phyloP scores from a whole-genome alignment of 2,797 vertebrate species.

The Champsocephalus esox region DNA sequence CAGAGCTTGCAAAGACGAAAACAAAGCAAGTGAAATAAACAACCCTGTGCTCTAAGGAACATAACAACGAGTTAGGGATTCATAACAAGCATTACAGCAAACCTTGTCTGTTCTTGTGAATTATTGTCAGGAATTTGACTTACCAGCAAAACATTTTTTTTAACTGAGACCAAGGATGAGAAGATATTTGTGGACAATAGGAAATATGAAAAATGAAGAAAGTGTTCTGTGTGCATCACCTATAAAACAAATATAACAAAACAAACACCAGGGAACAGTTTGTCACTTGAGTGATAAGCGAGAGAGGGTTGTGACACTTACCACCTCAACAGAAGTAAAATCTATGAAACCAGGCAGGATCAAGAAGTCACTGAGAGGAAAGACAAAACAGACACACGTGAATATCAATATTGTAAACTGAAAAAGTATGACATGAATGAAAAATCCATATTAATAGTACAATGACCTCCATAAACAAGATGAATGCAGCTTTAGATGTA shows the following conservation, averaged over 20 bases:
- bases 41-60: constrained; percentile 10
- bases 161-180: background rate
- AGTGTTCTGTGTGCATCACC: background rate
- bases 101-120: background rate
- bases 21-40: constrained; percentile 63
- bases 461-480: background rate
- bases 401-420: background rate
- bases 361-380: constrained; percentile 91
- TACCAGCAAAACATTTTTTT: background rate
- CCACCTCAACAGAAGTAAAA: constrained; percentile 95
- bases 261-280: background rate
- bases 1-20: constrained; percentile 64
- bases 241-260: background rate
- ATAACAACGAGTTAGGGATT: constrained; percentile 3
- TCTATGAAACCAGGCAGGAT: constrained; percentile 97
- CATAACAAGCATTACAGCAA: constrained; percentile 1
- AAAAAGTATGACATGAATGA: background rate
- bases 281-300: background rate
- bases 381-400: constrained; percentile 11
- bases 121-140: background rate
- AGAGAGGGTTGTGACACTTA: constrained; percentile 78
- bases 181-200: background rate
- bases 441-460: background rate
- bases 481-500: background rate
- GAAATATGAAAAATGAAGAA: background rate